Percentiles rank a stretch among this genome's conserved stretches.
Evolutionary conservation across 2,113 vertebrate species (phyloP).

Genomic region (Alexandromys fortis): DNA sequence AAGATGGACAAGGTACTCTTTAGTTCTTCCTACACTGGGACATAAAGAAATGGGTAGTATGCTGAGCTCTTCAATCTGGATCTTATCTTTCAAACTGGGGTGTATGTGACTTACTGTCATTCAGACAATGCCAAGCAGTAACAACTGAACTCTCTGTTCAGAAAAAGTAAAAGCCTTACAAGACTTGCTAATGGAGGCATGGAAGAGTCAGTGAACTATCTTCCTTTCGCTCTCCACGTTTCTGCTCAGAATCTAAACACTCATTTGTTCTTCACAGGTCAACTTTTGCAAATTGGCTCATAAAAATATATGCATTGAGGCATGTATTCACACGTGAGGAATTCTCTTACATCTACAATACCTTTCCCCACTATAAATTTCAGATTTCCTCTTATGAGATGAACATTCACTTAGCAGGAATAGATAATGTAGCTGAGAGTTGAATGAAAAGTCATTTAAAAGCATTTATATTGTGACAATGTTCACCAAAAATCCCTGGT

Average conservation of each 20-base stretch:
- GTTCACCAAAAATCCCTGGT: neutral
- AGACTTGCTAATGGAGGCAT: neutral
- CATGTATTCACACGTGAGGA: neutral
- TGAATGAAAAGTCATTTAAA: neutral
- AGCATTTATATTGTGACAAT: neutral
- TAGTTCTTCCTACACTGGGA: neutral
- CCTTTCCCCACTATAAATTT: neutral
- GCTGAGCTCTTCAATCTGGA: neutral
- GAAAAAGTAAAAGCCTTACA: neutral
- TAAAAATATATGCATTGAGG: neutral
- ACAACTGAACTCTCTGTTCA: neutral
- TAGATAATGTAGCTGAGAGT: neutral
- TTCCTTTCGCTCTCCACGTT: neutral
- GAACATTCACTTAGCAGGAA: neutral
- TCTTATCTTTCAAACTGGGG: neutral
- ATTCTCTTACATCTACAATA: neutral
- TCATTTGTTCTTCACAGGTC: neutral
- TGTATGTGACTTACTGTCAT: neutral
- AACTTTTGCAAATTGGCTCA: neutral
- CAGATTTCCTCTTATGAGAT: neutral
- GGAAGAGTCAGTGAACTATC: neutral
- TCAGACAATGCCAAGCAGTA: neutral
- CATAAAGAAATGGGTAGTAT: neutral
- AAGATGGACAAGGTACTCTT: neutral
- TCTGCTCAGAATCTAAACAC: neutral